Base-by-base conservation (phyloP, 53 echinoderm and acorn worm species). In the Hippasteria phrygiana region DNA sequence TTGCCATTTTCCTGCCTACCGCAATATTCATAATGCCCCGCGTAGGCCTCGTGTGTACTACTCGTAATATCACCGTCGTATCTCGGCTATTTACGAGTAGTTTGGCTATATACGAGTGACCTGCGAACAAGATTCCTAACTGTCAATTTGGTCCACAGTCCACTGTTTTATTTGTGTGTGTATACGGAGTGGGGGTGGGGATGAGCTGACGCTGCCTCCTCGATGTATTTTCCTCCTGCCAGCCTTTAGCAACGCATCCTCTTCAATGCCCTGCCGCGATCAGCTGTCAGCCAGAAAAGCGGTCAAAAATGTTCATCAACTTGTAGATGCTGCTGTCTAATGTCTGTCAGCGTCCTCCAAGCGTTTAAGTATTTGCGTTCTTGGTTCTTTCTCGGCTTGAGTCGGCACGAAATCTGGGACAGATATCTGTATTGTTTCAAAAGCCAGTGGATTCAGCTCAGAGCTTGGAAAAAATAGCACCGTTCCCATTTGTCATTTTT, bases 291-390 rank as follows among this genome's bases (percentile, higher is more conserved):
- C 41, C 37, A 14, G 27, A 79, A 79, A 62, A 55, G 79, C 62
- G 79, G 59, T 79, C 79, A 79, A 39, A 54, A 56, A 79, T 79
- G 79, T 37, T 37, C 62, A 62, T 79, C 79, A 79, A 38, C 56
- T 39, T 79, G 79, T 55, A 59, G 37, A 0, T 40, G 20, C 13
- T 18, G 37, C 79, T 40, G 38, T 9, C 41, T 43, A 43, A 42
- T 22, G 41, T 43, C 73, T 43, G 26, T 43, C 73, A 67, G 16
- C 34, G 10, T 36, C n/a, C n/a, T n/a, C n/a, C n/a, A n/a, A n/a
- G 36, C 69, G 20, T 67, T 67, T 14, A 67, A 67, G 69, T 59
- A 18, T 8, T 18, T 8, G 20, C 69, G 69, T 31, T 35, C 69
- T 3, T 4, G 69, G 7, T 29, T 34, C 31, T 11, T 33, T 67